Evolutionary conservation across 2,797 vertebrate genomes (phyloP), one percentile per base, ranked within the genome.

Genomic region (Amniataba percoides): DNA sequence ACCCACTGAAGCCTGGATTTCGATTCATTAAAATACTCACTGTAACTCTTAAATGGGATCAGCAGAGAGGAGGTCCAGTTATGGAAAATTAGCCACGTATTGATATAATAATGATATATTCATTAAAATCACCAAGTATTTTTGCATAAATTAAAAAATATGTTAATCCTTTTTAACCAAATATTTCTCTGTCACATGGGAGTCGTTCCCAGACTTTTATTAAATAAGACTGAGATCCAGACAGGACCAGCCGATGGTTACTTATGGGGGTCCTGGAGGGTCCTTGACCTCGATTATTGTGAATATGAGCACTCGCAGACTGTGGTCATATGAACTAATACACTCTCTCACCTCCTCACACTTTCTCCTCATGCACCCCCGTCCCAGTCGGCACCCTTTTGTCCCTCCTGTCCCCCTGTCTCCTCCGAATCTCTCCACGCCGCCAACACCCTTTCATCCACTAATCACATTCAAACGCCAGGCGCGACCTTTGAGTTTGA

Each of bases 391-490:
- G 39, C 60, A 25, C 80, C 52, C 56, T 67, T 76, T 58, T 84
- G 60, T 63, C 78, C 74, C 49, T 56, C 55, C 63, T 53, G 36
- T 61, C 52, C 69, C 69, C 45, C 27, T 7, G 23, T 40, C 67
- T 31, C 46, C 51, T 74, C 45, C 68, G 23, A 5, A 34, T 72
- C 84, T 72, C 74, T 61, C 77, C 73, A 53, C 72, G 59, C 74
- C 42, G 23, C 85, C 74, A 45, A 62, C 82, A 65, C 55, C 86
- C 81, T 92, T 93, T 94, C 80, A 89, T 87, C 74, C 80, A 21
- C 83, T 92, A 90, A 91, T 92, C 89, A 81, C 61, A 78, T 78
- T 86, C 87, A 85, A 87, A 93, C 78, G 68, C 83, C 88, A 64
- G 81, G 64, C 55, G 1, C 77, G 89, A 91, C 88, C 90, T 75